Conservation (phyloP, 2,888 invertebrate genomes). For the Anoplius nigerrimus region DNA sequence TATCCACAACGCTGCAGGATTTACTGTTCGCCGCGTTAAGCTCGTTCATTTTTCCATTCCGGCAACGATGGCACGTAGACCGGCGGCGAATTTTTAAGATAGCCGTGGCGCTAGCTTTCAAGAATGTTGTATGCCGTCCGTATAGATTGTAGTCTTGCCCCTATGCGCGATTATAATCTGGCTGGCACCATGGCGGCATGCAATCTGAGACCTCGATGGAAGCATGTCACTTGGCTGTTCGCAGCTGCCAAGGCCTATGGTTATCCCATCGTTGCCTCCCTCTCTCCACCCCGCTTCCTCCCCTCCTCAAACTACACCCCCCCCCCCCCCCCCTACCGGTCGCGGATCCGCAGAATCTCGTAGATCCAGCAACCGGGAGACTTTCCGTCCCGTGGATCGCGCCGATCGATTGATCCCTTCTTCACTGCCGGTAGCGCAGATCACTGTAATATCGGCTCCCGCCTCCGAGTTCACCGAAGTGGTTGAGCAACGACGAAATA, state of each 20-base stretch:
- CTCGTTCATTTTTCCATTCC: no score
- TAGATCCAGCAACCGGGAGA: conserved; percentile 10
- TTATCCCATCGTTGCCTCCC: conserved; percentile 57
- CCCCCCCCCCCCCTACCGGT: conserved; percentile 21
- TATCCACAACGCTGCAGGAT: no score
- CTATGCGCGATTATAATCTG: conserved; percentile 63
- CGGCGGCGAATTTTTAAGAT: not conserved
- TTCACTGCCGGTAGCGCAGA: conserved; percentile 51
- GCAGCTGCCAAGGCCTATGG: conserved; percentile 65
- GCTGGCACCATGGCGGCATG: conserved; percentile 56
- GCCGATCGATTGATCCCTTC: conserved; percentile 49
- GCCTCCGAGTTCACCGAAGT: conserved; percentile 21
- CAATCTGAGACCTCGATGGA: conserved; percentile 63
- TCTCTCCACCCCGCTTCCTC: conserved; percentile 29
- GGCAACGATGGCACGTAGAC: no score
- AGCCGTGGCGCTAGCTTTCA: conserved; percentile 10
- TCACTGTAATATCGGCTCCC: conserved; percentile 56
- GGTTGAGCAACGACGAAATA: no score
- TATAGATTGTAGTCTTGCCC: conserved; percentile 14
- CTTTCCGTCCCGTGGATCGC: conserved; percentile 40
- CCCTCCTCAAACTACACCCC: no score
- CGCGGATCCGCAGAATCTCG: conserved; percentile 45
- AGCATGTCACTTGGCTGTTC: conserved; percentile 69
- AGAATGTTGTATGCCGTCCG: not conserved
- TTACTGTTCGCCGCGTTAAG: no score